These are phyloP conservation scores for Daboia siamensis DNA, from an alignment of 2,113 vertebrate species.

Conservation along the genomic window DNA sequence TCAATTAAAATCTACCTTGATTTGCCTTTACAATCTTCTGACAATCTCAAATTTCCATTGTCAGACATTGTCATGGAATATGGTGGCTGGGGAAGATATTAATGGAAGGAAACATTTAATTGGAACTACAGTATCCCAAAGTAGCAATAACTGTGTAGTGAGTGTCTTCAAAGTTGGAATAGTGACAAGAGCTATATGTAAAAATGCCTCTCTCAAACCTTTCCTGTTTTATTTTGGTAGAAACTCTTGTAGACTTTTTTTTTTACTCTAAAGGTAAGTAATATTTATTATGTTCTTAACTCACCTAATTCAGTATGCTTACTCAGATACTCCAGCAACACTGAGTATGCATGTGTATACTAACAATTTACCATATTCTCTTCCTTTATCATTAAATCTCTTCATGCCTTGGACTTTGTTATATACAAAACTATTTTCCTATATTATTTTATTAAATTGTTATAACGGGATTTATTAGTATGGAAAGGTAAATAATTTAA, in stretches of 20 bases:
- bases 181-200: neutral
- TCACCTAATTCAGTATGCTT: neutral
- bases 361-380: neutral
- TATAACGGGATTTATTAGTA: neutral
- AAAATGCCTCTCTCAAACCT: neutral
- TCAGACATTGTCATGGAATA: neutral
- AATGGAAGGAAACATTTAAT: neutral
- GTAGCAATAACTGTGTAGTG: neutral
- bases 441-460: too few species aligned
- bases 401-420: neutral
- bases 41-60: neutral
- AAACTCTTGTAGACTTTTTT: neutral
- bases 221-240: neutral
- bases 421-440: neutral
- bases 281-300: neutral
- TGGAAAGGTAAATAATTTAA: neutral
- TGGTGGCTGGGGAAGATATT: neutral
- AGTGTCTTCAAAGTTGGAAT: neutral
- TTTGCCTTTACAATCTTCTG: neutral
- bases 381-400: neutral
- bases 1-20: neutral
- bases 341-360: neutral
- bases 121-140: neutral
- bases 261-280: neutral
- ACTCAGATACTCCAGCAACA: neutral